Base-by-base conservation (phyloP, 2,113 vertebrate genomes). In the Austrofundulus limnaeus region DNA sequence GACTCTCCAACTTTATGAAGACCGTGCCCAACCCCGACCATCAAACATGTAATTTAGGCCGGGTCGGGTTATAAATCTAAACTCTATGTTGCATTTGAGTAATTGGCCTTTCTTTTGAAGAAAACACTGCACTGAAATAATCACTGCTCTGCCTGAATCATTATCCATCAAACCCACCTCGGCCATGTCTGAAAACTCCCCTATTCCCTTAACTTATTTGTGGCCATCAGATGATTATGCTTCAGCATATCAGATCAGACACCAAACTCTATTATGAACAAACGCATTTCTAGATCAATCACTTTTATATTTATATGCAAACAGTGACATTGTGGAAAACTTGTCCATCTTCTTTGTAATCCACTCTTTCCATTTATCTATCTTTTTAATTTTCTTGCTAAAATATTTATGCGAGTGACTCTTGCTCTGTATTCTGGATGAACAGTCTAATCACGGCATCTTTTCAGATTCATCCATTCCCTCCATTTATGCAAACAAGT, bases 361-460 rank as follows among this genome's bases (percentile, higher is more conserved):
- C 39, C 11, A 43, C 7, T 71, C 37, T 39, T 49, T 77, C 50
- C 47, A 17, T 78, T 77, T 5, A 67, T 78, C 55, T 43, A 69
- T 80, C 47, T 52, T 50, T 75, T 72, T 72, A 72, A 75, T 62
- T 80, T 79, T 61, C 57, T 15, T 45, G 75, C 70, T 61, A 69
- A 78, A 62, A 70, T 45, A 46, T 38, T 61, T 45, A 77, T 53
- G 46, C 53, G 55, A 48, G 45, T 34, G 66, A 69, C 39, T 72
- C 42, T 70, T 76, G 59, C 62, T 85, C 67, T 76, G 61, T 65
- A 77, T 77, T 82, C 65, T 42, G 54, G 23, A 23, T 11, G 48
- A 52, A 56, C 42, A 62, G 80, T 77, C 78, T 66, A 81, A 82
- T 83, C 84, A 85, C 80, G 53, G 78, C 71, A 77, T 83, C 72